Percentiles rank a stretch among this genome's conserved stretches.
Evolutionary conservation across 1,140 invertebrate genomes (phyloP).

Genomic region (Reticulitermes speratus): DNA sequence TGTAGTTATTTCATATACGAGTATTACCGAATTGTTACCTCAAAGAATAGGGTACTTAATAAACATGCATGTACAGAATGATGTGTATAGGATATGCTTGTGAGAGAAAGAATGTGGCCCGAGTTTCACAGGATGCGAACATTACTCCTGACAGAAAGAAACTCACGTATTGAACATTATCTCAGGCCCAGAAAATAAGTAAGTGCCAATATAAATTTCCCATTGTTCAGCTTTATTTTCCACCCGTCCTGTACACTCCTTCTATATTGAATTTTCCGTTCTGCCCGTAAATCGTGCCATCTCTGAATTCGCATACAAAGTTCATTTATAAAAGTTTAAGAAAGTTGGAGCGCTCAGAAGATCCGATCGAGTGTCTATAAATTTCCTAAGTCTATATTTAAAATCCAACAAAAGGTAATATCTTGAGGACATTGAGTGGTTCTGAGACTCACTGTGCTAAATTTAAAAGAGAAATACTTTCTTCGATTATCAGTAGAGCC

Average conservation of each 20-base stretch:
- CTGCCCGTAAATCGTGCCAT: background rate
- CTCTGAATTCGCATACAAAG: background rate
- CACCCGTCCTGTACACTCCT: background rate
- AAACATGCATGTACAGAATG: too few relatives aligned
- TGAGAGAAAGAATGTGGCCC: background rate
- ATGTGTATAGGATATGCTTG: too few relatives aligned
- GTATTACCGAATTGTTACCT: too few relatives aligned
- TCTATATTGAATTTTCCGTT: background rate
- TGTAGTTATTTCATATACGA: too few relatives aligned
- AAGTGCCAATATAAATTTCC: constrained; percentile 2
- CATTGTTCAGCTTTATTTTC: background rate
- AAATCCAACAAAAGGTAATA: background rate
- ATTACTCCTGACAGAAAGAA: background rate
- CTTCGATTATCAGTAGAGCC: background rate
- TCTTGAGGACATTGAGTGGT: background rate
- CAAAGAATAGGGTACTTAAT: too few relatives aligned
- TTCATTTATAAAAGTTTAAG: constrained; percentile 15
- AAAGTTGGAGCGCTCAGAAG: background rate
- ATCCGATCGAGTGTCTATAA: background rate
- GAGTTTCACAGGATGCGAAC: background rate
- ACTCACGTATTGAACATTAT: background rate
- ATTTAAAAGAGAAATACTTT: background rate
- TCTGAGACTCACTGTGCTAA: background rate
- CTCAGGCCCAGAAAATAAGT: background rate
- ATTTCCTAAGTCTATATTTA: background rate